Conservation (phyloP, 2,888 invertebrate species). For the Tipula vernalis region DNA sequence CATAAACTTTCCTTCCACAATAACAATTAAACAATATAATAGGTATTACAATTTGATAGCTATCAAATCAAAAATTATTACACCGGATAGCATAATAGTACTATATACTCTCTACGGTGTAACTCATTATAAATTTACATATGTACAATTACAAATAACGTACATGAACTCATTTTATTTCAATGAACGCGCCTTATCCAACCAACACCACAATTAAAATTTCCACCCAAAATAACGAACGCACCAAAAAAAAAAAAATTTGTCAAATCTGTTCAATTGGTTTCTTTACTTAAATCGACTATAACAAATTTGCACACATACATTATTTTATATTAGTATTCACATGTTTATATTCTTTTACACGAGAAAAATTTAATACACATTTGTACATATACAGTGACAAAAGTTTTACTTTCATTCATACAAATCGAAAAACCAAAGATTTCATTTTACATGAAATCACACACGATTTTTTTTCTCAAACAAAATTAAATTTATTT, state of each 20-base stretch:
- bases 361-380: not conserved
- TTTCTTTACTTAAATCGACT: not conserved
- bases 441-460: not conserved
- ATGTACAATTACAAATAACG: no score
- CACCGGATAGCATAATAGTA: no score
- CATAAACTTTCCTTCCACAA: no score
- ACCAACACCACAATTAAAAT: no score
- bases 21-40: no score
- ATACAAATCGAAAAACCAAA: not conserved
- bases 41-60: no score
- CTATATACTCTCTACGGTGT: no score
- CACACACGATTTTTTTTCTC: not conserved
- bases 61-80: no score
- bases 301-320: not conserved
- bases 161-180: no score
- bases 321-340: not conserved
- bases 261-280: not conserved
- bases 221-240: not conserved
- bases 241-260: not conserved
- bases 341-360: no score
- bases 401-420: not conserved
- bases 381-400: not conserved
- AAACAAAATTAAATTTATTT: not conserved
- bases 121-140: no score
- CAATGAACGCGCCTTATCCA: no score